Conservation (phyloP, 2,888 invertebrate species). For the Hipparchia sbordonii region DNA sequence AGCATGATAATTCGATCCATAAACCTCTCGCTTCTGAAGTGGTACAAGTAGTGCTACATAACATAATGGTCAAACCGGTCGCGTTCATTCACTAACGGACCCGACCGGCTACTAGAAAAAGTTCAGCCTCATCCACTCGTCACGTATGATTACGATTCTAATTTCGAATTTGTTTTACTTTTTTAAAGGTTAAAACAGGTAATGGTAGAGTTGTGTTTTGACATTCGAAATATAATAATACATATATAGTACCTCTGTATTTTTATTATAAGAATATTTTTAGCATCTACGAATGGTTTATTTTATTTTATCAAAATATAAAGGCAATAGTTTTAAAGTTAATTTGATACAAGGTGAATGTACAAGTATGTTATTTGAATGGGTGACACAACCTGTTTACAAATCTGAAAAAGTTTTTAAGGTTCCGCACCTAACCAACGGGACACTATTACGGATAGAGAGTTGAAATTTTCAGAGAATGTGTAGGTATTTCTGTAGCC, state of each 20-base stretch:
- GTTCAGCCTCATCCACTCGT: conserved; percentile 41
- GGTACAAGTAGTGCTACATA: conserved; percentile 39
- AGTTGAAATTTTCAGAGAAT: no score
- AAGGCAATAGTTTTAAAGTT: no score
- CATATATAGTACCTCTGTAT: no score
- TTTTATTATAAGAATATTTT: no score
- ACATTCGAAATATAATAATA: conserved; percentile 5
- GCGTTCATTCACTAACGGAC: conserved; percentile 59
- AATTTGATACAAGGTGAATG: not conserved
- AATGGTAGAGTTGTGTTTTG: conserved; percentile 3
- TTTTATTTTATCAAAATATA: no score
- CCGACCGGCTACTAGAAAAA: conserved; percentile 44
- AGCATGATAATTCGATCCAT: conserved; percentile 48
- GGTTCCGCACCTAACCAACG: no score
- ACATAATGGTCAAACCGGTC: conserved; percentile 56
- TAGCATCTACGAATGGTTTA: no score
- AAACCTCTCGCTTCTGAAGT: conserved; percentile 50
- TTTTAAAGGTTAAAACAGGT: conserved; percentile 17
- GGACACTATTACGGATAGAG: no score
- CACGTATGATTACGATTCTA: conserved; percentile 40
- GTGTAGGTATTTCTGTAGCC: no score
- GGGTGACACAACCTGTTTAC: no score
- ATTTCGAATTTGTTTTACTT: conserved; percentile 36
- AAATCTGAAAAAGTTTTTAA: no score
- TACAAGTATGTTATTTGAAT: no score